phyloP scores from a whole-genome alignment of 1,140 invertebrate genomes.

The Semibalanus balanoides region DNA sequence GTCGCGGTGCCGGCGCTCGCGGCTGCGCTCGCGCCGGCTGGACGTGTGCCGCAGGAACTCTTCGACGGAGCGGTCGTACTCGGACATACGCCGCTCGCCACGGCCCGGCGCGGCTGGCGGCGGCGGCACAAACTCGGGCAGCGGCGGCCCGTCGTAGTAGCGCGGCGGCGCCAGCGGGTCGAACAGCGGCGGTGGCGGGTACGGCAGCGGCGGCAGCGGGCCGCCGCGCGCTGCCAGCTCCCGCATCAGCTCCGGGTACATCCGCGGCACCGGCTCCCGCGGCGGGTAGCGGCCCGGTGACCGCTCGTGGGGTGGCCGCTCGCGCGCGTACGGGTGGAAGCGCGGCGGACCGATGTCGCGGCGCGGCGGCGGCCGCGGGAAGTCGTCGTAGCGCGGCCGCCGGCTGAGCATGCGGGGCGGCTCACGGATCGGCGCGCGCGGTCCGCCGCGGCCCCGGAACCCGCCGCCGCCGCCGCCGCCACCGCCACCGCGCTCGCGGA shows the following conservation, averaged over 20 bases:
- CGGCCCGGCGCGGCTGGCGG: constrained; percentile 20
- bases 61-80: constrained; percentile 74
- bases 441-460: constrained; percentile 20
- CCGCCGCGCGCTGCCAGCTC: constrained; percentile 29
- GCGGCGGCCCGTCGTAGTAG: constrained; percentile 59
- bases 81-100: constrained; percentile 14
- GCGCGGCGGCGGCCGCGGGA: constrained; percentile 48
- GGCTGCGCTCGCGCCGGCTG: constrained; percentile 37
- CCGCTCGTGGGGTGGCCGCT: constrained; percentile 43
- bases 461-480: constrained; percentile 27
- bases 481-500: constrained; percentile 34
- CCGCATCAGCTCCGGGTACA: constrained; percentile 32
- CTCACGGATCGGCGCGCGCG: background rate
- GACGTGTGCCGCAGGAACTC: constrained; percentile 74
- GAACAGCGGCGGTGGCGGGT: constrained; percentile 41
- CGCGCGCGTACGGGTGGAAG: constrained; percentile 12
- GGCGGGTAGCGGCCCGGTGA: constrained; percentile 18
- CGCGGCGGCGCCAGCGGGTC: constrained; percentile 54
- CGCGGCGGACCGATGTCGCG: constrained; percentile 24
- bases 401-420: constrained; percentile 47
- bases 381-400: constrained; percentile 56
- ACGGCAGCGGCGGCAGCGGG: constrained; percentile 15
- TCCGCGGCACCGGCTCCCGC: constrained; percentile 18
- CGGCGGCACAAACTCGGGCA: constrained; percentile 35
- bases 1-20: constrained; percentile 38